Evolutionary conservation across 1,140 invertebrate genomes (phyloP), one percentile per base, ranked within the genome.

Genomic region (Diachasmimorpha longicaudata): DNA sequence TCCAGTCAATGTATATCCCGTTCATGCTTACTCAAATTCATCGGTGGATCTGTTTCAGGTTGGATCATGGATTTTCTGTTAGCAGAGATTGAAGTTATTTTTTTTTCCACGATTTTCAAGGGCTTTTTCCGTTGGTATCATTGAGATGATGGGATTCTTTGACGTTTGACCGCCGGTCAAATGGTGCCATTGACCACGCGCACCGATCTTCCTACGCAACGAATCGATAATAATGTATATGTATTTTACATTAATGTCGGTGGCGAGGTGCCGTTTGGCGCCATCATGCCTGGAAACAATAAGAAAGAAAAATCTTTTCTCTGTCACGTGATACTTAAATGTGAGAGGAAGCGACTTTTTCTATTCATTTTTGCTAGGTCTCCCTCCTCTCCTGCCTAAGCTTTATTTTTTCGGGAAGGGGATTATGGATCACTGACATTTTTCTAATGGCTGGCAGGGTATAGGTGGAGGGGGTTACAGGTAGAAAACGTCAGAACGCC

Each of bases 21-120:
- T 80, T 81, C 78, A 77, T 82, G 84, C 86, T 88, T 82, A 87
- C 86, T 84, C 80, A n/a, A 58, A 48, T 48, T 76, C 9, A 63
- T 52, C 52, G 31, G 66, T 21, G 71, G 58, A 16, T 58, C 19
- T 25, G 25, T n/a, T 52, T 75, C 21, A 9, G 13, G 14, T 69
- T 69, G 25, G 10, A 52, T 48, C 55, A 67, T 72, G 44, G 25
- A 44, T 37, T 37, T 37, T 69, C 3, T 16, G 31, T 2, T 31
- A 31, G 6, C 31, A 6, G 31, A 76, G 14, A 21, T 36, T 55
- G 66, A 37, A 13, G 25, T 58, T 58, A 3, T 19, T 37, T 73
- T 36, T 75, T 70, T 31, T 39, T 75, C 39, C n/a, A 13, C 9
- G 21, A 39, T 63, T 39, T 71, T 80, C 72, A 52, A 37, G 42